Evolutionary conservation across 1,140 invertebrate genomes (phyloP).

Genomic region (Zaprionus taronus): DNA sequence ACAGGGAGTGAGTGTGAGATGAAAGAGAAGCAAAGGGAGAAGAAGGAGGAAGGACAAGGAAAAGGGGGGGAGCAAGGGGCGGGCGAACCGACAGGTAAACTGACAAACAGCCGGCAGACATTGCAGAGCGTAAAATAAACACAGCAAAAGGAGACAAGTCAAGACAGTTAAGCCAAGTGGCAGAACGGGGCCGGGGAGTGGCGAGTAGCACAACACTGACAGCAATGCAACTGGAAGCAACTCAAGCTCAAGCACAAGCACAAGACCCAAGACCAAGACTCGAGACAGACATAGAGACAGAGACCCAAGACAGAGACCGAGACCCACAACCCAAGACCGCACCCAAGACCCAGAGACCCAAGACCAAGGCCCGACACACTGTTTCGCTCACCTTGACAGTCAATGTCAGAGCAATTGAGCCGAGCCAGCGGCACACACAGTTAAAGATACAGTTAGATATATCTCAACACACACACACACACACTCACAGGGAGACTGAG

Average conservation of each 20-base stretch:
- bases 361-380: conserved; percentile 50
- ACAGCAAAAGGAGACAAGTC: conserved; percentile 57
- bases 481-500: not conserved
- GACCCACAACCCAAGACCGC: conserved; percentile 17
- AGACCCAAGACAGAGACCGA: not conserved
- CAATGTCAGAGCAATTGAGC: conserved; percentile 77
- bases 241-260: conserved; percentile 43
- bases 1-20: not conserved
- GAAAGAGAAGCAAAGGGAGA: not conserved
- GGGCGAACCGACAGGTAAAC: conserved; percentile 43
- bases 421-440: conserved; percentile 37
- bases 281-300: conserved; percentile 1
- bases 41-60: no score
- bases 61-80: not conserved
- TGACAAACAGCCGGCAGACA: conserved; percentile 64
- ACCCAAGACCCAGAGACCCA: conserved; percentile 37
- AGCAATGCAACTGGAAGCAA: conserved; percentile 24
- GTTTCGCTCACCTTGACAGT: conserved; percentile 67
- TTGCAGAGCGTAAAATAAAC: conserved; percentile 61
- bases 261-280: conserved; percentile 32
- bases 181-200: not conserved
- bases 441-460: conserved; percentile 17
- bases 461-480: conserved; percentile 13
- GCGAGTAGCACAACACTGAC: conserved; percentile 1
- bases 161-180: conserved; percentile 45